A percentile compares a stretch with the other conserved stretches of the same genome.
These are phyloP conservation scores for Chloroclystis v-ata DNA, from an alignment of 2,888 invertebrate genomes.

Conservation along the genomic window DNA sequence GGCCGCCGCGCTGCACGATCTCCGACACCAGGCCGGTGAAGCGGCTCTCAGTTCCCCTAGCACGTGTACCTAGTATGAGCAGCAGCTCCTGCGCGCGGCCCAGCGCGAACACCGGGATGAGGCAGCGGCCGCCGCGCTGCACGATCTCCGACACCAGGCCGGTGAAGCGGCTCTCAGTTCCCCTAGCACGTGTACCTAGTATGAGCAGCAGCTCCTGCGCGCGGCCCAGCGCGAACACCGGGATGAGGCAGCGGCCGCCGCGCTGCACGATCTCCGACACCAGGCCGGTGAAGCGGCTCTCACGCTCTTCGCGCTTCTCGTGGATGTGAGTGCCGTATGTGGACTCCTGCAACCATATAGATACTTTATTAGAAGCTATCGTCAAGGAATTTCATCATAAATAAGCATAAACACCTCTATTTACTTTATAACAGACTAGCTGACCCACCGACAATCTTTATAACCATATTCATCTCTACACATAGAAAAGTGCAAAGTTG, in stretches of 20 bases:
- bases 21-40: slow-evolving; percentile 81
- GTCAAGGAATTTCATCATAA: too few species aligned
- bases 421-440: too few species aligned
- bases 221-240: slow-evolving; percentile 98
- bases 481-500: too few species aligned
- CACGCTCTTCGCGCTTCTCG: slow-evolving; percentile 97
- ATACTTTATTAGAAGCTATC: too few species aligned
- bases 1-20: slow-evolving; percentile 85
- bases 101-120: slow-evolving; percentile 99
- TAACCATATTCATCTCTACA: too few species aligned
- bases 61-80: slow-evolving; percentile 84
- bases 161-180: slow-evolving; percentile 92
- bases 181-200: slow-evolving; percentile 75
- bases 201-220: slow-evolving; percentile 97
- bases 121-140: slow-evolving; percentile 94
- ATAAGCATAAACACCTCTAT: too few species aligned
- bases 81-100: slow-evolving; percentile 96
- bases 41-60: slow-evolving; percentile 89
- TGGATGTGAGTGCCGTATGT: slow-evolving; percentile 99
- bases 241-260: slow-evolving; percentile 98
- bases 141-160: slow-evolving; percentile 34
- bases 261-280: slow-evolving; percentile 97
- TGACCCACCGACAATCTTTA: too few species aligned
- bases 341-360: slow-evolving; percentile 83
- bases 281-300: slow-evolving; percentile 92